Base-by-base conservation (phyloP, 2,888 invertebrate species). In the Drosophila planitibia region DNA sequence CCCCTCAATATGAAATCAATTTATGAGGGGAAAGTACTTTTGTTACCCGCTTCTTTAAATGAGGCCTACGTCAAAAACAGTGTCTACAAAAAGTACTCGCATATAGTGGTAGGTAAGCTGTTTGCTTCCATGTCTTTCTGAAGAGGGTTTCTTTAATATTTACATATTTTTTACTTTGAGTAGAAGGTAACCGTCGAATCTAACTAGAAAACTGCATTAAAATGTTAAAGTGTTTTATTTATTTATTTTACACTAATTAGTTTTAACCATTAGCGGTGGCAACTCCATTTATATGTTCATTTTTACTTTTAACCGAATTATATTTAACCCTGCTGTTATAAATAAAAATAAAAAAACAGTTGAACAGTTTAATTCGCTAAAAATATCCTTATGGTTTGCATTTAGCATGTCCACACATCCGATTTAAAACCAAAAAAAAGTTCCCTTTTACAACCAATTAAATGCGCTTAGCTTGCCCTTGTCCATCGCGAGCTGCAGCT, bases 401-500 rank as follows among this genome's bases (percentile, higher is more conserved):
- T 47, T 47, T 12, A 49, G 5, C 14, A 22, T 3, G 1, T 10
- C 22, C 28, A 14, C 68, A 16, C 3, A 22, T 28, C 12, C 51
- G 51, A 52, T 52, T 28, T 19, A 67, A 35, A 41, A 1, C 7
- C 33, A 35, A 2, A 54, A 16, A 32, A 37, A 25, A 14, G 19
- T 19, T 55, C 14, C 33, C 25, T 49, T 70, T 55, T 47, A 28
- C n/a, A 22, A 32, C 19, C 37, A 63, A 69, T 63, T 69, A 64
- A 25, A 57, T 60, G 57, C 22, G 53, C 69, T 55, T 65, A 12
- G n/a, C 41, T 55, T 4, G 28, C 49, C 39, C 41, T 54, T 65
- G 25, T 52, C 32, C 7, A 33, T 49, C 62, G 62, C 33, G 44
- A 70, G 57, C 64, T 64, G 59, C 52, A 63, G 57, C 66, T 63